Conservation (phyloP, 2,888 invertebrate species). For the Embidobia sp. region DNA sequence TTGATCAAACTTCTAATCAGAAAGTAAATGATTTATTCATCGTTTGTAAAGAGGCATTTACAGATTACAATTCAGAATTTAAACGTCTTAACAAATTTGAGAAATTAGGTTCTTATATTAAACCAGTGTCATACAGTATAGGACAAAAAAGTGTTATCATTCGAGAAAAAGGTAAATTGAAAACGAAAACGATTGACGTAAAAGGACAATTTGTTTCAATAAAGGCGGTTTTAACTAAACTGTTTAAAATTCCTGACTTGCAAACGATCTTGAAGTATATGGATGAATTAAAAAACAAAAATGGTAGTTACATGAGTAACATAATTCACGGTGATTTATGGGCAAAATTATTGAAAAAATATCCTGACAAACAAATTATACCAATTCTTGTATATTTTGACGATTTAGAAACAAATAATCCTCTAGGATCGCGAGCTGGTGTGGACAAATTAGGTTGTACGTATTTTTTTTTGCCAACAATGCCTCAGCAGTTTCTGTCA, state of each 20-base stretch:
- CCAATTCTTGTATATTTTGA: conserved; percentile 47
- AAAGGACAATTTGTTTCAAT: conserved; percentile 15
- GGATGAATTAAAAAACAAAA: no score
- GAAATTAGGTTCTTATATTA: neutral
- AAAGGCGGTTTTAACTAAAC: neutral
- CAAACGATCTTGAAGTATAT: neutral
- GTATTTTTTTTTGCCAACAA: conserved; percentile 34
- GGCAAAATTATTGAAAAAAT: neutral
- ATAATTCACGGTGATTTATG: conserved; percentile 9
- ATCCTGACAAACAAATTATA: conserved; percentile 15
- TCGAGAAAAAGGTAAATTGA: neutral
- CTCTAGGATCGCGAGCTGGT: conserved; percentile 27
- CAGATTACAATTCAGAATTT: conserved; percentile 1
- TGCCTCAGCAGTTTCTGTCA: conserved; percentile 43
- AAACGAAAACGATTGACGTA: neutral
- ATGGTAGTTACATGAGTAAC: neutral
- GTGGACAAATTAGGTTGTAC: conserved; percentile 45
- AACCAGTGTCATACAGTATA: neutral
- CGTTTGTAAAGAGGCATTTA: neutral
- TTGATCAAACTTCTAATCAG: no score
- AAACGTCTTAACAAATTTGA: neutral
- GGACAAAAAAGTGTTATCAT: neutral
- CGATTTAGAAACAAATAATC: conserved; percentile 48
- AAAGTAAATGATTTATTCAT: neutral
- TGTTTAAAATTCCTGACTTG: neutral